Evolutionary conservation across 2,797 vertebrate species (phyloP).

Genomic region (Oophaga sylvatica): DNA sequence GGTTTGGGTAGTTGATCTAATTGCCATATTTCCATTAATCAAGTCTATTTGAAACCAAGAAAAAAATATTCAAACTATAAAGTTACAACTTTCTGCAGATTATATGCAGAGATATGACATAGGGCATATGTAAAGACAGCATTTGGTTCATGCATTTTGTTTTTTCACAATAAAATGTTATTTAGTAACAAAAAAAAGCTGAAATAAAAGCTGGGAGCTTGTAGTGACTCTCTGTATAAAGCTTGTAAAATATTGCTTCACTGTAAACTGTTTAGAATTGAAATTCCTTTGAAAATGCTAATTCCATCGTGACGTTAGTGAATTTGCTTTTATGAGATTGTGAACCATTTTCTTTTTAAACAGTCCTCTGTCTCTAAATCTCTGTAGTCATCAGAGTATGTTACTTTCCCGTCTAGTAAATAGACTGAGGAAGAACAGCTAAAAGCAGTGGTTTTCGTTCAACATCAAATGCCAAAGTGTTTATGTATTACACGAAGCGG

Average conservation of each 20-base stretch:
- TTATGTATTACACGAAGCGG: slow-evolving; percentile 29
- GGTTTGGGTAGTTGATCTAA: no score
- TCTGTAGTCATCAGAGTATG: slow-evolving; percentile 48
- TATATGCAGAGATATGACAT: not conserved
- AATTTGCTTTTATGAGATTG: slow-evolving; percentile 60
- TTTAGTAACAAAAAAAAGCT: slow-evolving; percentile 25
- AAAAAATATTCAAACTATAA: no score
- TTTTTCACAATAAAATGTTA: slow-evolving; percentile 14
- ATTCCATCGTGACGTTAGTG: slow-evolving; percentile 57
- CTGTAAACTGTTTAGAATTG: slow-evolving; percentile 60
- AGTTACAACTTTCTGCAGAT: not conserved
- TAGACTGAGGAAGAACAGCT: slow-evolving; percentile 32
- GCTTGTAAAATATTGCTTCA: slow-evolving; percentile 55
- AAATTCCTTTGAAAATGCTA: slow-evolving; percentile 61
- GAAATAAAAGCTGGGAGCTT: not conserved
- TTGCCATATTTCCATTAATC: no score
- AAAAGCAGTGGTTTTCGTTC: slow-evolving; percentile 37
- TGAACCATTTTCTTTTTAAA: slow-evolving; percentile 58
- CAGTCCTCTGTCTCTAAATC: slow-evolving; percentile 48
- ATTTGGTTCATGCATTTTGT: not conserved
- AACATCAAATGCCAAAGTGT: slow-evolving; percentile 41
- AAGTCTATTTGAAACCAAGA: no score
- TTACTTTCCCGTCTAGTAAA: slow-evolving; percentile 57
- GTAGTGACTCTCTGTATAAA: slow-evolving; percentile 34
- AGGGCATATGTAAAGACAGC: not conserved